Percentiles rank a stretch among this genome's conserved stretches.
These are phyloP conservation scores for Leptopilina myrica DNA, from an alignment of 2,888 invertebrate genomes.

Conservation along the genomic window DNA sequence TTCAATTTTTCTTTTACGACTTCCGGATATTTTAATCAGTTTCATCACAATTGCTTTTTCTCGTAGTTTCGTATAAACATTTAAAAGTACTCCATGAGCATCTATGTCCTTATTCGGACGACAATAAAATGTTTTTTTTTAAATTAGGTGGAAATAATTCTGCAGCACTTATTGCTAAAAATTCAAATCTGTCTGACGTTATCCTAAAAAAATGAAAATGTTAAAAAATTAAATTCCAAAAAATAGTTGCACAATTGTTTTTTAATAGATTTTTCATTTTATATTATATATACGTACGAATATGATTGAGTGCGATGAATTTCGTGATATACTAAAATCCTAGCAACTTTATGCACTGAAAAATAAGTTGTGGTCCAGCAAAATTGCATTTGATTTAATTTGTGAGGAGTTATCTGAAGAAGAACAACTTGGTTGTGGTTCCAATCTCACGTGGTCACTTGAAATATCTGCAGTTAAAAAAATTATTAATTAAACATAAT, in stretches of 20 bases:
- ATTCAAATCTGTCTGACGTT: slow-evolving; percentile 30
- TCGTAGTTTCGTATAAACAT: slow-evolving; percentile 41
- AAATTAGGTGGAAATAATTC: slow-evolving; percentile 27
- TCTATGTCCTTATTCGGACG: neutral
- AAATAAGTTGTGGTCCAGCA: slow-evolving; percentile 3
- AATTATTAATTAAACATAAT: neutral
- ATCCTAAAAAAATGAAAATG: slow-evolving; percentile 18
- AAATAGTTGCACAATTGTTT: neutral
- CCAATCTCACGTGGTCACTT: neutral
- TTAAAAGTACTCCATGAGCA: slow-evolving; percentile 36
- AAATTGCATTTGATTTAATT: neutral
- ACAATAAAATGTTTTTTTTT: slow-evolving; percentile 25
- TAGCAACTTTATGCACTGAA: slow-evolving; percentile 17
- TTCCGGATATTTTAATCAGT: neutral
- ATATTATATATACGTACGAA: neutral
- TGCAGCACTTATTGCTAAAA: slow-evolving; percentile 18
- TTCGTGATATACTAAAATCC: neutral
- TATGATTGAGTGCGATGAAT: slow-evolving; percentile 24
- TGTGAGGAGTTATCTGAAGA: neutral
- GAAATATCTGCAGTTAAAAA: neutral
- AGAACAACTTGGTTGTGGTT: neutral
- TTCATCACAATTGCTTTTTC: slow-evolving; percentile 29
- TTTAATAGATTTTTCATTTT: neutral
- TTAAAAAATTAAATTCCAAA: neutral
- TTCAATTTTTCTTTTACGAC: slow-evolving; percentile 14